Evolutionary conservation across 2,888 invertebrate species (phyloP).

Genomic region (Drosophila crucigera): DNA sequence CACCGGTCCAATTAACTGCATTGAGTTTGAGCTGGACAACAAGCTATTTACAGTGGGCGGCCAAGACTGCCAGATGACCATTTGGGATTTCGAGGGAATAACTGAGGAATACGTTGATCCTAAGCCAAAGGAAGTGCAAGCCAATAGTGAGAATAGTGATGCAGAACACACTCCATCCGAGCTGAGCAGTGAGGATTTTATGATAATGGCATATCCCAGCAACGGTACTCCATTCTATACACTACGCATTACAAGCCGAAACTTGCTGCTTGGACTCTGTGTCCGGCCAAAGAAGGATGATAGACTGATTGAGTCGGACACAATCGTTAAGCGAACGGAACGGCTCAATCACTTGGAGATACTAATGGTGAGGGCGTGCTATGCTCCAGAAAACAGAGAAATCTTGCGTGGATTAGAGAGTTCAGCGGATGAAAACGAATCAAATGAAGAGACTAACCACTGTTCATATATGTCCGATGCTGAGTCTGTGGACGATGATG

Average conservation of each 20-base stretch:
- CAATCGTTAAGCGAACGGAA: background rate
- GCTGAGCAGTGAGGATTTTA: conserved; percentile 7
- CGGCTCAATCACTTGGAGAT: conserved; percentile 44
- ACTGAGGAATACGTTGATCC: conserved; percentile 15
- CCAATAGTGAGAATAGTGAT: background rate
- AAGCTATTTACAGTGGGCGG: conserved; percentile 53
- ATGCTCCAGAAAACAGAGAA: background rate
- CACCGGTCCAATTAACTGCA: conserved; percentile 29
- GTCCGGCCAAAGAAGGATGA: conserved; percentile 1
- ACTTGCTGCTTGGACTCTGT: conserved; percentile 50
- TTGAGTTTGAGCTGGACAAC: conserved; percentile 51
- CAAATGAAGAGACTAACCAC: background rate
- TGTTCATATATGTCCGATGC: no score
- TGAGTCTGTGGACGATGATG: background rate
- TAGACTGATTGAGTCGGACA: background rate
- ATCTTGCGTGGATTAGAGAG: background rate
- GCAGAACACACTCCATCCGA: background rate
- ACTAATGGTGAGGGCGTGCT: conserved; percentile 33
- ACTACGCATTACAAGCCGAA: conserved; percentile 41
- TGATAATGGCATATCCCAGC: conserved; percentile 38
- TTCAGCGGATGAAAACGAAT: background rate
- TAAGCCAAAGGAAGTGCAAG: background rate
- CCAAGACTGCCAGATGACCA: conserved; percentile 44
- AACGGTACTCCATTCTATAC: conserved; percentile 37
- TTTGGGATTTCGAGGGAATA: conserved; percentile 62